Evolutionary conservation across 2,888 invertebrate genomes (phyloP), one percentile per base, ranked within the genome.

Genomic region (Sycophila texana): DNA sequence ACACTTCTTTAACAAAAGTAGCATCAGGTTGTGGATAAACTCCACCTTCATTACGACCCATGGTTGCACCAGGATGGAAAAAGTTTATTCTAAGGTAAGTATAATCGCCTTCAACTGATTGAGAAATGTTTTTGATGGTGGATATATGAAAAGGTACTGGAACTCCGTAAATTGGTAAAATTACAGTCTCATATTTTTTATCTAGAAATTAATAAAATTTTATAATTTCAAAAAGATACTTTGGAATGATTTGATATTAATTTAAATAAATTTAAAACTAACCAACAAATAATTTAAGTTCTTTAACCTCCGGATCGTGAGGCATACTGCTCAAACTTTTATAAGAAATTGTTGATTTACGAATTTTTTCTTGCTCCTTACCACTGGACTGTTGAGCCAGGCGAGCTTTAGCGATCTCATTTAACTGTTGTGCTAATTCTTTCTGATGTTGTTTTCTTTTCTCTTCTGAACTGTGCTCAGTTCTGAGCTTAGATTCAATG

Each of bases 131-230:
- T 92, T 99, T 99, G 74, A 99, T 97, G 7, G 98, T 99, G 4
- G 99, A 98, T 89, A 99, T 99, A 90, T 99, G 99, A 91, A 98
- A 99, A 74, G 99, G 99, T 81, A 98, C 98, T 0, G 99, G 96
- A 65, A 97, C 92, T 79, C 99, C 99, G 92, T 97, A 99, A 85
- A 99, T 94, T 2, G 99, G 99, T 87, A 99, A 91, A 83, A 99
- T 98, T n/a, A 99, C 96, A 0, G 99, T 98, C 91, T 99, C 99
- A 90, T 98, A 98, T 91, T 98, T 98, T 86, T 96, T 95, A 92
- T 99, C 98, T 96, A 39, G 91, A 76, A 92, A 90, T 0, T 61
- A 73, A n/a, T 16, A 61, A 14, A 16, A 12, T 57, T 18, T n/a
- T 55, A 47, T 57, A 12, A 39, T 26, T 63, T 58, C 20, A 47